Evolutionary conservation across 2,113 vertebrate species (phyloP), one percentile per base, ranked within the genome.

Genomic region (Thamnaconus septentrionalis): DNA sequence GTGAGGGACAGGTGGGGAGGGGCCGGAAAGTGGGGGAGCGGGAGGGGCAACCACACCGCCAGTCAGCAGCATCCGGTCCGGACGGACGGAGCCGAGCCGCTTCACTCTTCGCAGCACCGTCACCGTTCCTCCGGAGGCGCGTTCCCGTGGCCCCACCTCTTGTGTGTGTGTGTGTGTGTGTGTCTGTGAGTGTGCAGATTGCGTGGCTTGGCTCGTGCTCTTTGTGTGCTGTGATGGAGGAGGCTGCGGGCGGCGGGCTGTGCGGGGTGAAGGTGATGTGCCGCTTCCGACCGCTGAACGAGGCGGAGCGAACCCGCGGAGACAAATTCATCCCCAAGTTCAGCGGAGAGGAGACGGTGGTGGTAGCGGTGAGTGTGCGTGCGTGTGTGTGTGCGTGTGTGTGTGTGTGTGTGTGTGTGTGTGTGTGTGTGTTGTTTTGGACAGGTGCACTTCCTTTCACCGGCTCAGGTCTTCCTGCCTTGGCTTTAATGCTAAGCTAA

Each of bases 201-300:
- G 6, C 40, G 40, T 9, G 7, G 10, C 8, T 12, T 45, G 51
- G 18, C 10, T 10, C 3, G 18, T 31, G 18, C 44, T 42, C 53
- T 3, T 10, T 0, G 63, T 41, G 46, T 12, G 7, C n/a, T 47
- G 63, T 42, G 78, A 85, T 95, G 95, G 92, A 84, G 91, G 94
- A 94, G 62, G 93, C 94, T 8, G 91, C 92, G 5, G 94, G 94
- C 81, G 93, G 94, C 91, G 95, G 94, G 77, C 92, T 96, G 78
- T 96, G 95, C 91, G 95, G 95, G 80, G 95, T 96, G 81, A 95
- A 95, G 88, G 95, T 97, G 87, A 94, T 96, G 95, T 96, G 95
- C 87, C 92, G 95, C 72, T 96, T 97, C 88, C 90, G 95, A 82
- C 95, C 95, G 57, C 90, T 96, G 65, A 97, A 94, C 86, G 89